A percentile compares a stretch with the other conserved stretches of the same genome.
phyloP scores from a whole-genome alignment of 2,797 vertebrate genomes.

The Premnoplex brunnescens region DNA sequence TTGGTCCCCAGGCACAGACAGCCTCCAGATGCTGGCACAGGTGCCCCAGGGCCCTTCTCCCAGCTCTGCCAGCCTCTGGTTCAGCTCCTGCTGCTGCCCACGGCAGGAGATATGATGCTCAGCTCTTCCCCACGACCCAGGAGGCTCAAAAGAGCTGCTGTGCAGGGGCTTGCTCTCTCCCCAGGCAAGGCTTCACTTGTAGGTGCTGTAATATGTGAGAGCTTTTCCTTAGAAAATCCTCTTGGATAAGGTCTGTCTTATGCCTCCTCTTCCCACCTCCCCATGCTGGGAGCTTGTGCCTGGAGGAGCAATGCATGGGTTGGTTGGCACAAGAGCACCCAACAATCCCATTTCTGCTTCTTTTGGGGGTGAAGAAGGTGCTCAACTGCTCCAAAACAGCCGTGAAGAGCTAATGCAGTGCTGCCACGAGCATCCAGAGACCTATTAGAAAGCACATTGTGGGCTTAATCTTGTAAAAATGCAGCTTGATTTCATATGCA shows the following conservation, averaged over 20 bases:
- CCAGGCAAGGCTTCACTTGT: neutral
- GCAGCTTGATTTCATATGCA: neutral
- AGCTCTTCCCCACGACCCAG: neutral
- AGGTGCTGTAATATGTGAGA: fast-evolving
- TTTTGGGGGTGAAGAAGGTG: neutral
- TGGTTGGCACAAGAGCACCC: neutral
- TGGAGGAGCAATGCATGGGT: fast-evolving
- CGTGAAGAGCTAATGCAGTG: neutral
- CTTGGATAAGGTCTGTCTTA: neutral
- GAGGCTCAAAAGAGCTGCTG: neutral
- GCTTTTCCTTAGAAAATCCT: neutral
- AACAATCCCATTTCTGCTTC: fast-evolving
- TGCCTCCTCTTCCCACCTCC: neutral
- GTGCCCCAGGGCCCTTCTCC: neutral
- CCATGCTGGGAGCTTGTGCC: fast-evolving
- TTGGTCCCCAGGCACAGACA: neutral
- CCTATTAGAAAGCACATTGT: neutral
- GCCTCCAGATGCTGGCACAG: neutral
- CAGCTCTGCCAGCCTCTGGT: neutral
- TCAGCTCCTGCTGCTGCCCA: neutral
- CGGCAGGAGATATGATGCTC: fast-evolving
- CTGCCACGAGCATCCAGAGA: neutral
- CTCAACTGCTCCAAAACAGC: neutral
- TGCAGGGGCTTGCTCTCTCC: neutral
- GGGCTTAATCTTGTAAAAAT: neutral